Conservation (phyloP, 1,140 invertebrate species). For the Pteromalus puparum region DNA sequence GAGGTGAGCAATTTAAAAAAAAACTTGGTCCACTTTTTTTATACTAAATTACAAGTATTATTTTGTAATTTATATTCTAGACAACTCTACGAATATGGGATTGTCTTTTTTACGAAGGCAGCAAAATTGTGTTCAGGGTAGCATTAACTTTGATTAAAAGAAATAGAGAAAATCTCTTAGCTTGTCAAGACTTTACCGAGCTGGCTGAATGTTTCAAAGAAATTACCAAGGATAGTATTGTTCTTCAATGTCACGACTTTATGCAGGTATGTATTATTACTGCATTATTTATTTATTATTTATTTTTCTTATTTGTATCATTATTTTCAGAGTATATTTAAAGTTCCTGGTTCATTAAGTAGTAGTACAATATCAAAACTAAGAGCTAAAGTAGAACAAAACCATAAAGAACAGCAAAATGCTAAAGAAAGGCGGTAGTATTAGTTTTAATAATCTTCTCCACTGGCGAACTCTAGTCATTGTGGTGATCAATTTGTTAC, state of each 20-base stretch:
- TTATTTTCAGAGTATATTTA: conserved; percentile 84
- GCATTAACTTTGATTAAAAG: conserved; percentile 87
- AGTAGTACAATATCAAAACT: conserved; percentile 79
- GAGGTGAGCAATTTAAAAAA: conserved; percentile 77
- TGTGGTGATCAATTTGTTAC: conserved; percentile 66
- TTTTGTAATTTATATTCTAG: conserved; percentile 68
- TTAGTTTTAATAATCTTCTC: conserved; percentile 49
- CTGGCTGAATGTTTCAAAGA: conserved; percentile 86
- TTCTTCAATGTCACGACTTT: conserved; percentile 88
- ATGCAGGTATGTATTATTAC: conserved; percentile 81
- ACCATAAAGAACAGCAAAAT: conserved; percentile 72
- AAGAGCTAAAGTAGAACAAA: conserved; percentile 77
- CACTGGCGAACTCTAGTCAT: conserved; percentile 65
- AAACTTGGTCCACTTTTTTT: conserved; percentile 18
- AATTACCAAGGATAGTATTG: conserved; percentile 83
- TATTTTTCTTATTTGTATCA: conserved; percentile 46
- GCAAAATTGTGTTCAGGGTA: conserved; percentile 91
- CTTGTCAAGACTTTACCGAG: conserved; percentile 84
- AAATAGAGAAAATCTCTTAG: conserved; percentile 82
- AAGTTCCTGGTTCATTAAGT: conserved; percentile 84
- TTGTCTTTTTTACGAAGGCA: conserved; percentile 95
- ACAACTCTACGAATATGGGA: conserved; percentile 96
- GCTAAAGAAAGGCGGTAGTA: conserved; percentile 68
- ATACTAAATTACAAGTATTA: background rate
- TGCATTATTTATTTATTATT: background rate